Evolutionary conservation across 1,140 invertebrate genomes (phyloP).

Genomic region (Marisa cornuarietis): DNA sequence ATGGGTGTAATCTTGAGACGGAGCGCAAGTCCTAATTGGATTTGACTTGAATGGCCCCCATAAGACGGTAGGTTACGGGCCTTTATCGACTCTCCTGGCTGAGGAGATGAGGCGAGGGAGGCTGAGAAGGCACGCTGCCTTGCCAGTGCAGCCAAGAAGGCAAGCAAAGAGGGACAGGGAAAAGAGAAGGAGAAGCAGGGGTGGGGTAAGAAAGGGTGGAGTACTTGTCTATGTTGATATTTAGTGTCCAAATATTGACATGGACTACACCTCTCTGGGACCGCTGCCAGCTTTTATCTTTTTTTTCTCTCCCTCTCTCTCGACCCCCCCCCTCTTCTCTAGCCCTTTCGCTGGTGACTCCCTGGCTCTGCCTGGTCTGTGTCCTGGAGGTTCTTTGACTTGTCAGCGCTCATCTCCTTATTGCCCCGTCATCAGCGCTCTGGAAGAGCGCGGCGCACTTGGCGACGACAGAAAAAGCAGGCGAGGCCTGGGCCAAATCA

Average conservation of each 20-base stretch:
- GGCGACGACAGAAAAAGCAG: neutral
- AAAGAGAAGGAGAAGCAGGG: neutral
- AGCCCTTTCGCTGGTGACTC: too few relatives aligned
- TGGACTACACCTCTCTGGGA: neutral
- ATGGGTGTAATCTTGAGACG: slow-evolving; percentile 32
- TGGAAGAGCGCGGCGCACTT: neutral
- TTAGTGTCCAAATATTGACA: slow-evolving; percentile 24
- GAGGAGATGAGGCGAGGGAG: slow-evolving; percentile 11
- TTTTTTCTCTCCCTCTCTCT: too few relatives aligned
- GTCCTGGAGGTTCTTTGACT: too few relatives aligned
- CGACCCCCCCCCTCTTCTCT: too few relatives aligned
- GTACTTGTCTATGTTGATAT: slow-evolving; percentile 16
- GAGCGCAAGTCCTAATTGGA: slow-evolving; percentile 29
- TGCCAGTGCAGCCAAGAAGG: too few relatives aligned
- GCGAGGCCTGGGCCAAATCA: neutral
- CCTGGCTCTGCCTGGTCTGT: too few relatives aligned
- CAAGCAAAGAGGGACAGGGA: neutral
- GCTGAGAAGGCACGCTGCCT: slow-evolving; percentile 7
- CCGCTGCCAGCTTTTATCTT: too few relatives aligned
- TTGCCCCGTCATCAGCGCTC: neutral
- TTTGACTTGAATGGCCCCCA: slow-evolving; percentile 33
- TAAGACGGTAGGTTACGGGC: slow-evolving; percentile 23
- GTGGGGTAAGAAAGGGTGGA: neutral
- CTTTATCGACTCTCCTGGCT: slow-evolving; percentile 19
- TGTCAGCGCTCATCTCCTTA: neutral